Base-by-base conservation (phyloP, 2,113 vertebrate species). In the Coryphaenoides rupestris region DNA sequence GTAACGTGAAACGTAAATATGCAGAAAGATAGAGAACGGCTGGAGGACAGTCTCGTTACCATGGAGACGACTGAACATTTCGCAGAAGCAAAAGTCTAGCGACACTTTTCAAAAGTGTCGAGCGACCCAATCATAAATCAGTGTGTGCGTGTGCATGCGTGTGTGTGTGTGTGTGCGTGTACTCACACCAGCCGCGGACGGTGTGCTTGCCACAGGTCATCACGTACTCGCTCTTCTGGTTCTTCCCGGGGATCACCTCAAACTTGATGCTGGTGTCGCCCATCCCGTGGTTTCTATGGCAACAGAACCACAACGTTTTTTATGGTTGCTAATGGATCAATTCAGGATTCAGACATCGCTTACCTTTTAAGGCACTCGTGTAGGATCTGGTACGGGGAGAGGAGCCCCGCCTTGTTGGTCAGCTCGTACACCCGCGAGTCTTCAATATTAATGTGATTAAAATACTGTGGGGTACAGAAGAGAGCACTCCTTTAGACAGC, bases 301-400 rank as follows among this genome's bases (percentile, higher is more conserved):
- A 9, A 73, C 76, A 82, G 72, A 5, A 21, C 55, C n/a, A n/a
- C n/a, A n/a, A n/a, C n/a, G n/a, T n/a, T n/a, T n/a, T n/a, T n/a
- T n/a, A n/a, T n/a, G n/a, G n/a, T n/a, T n/a, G n/a, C n/a, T n/a
- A n/a, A n/a, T n/a, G n/a, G n/a, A n/a, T n/a, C n/a, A n/a, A n/a
- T n/a, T n/a, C n/a, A n/a, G n/a, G n/a, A n/a, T n/a, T n/a, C n/a
- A n/a, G n/a, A n/a, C n/a, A n/a, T n/a, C n/a, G n/a, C 75, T 84
- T 70, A 98, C 97, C 97, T 95, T 93, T 99, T 99, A 98, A 99
- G 96, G 97, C 97, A 99, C 96, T 99, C 97, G 63, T 98, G 96
- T 89, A 99, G 97, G 88, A 99, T 99, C 91, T 99, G 97, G 94
- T 99, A 98, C 74, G 97, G 97, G 82, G 97, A 98, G 86, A 99